Base-by-base conservation (phyloP, 2,888 invertebrate species). In the Macrophya alboannulata region DNA sequence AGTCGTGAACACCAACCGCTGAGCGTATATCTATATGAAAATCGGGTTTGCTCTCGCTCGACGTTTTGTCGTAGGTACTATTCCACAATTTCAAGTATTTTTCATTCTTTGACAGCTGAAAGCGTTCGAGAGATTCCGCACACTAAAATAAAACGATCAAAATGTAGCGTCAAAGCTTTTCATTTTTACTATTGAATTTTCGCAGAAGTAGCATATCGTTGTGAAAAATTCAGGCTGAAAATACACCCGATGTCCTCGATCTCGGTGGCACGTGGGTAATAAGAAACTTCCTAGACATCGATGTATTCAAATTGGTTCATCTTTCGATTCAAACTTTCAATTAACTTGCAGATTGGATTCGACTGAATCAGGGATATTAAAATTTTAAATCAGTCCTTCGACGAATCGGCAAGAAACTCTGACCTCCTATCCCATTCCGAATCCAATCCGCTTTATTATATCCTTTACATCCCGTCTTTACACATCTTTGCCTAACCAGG, bases 291-390 rank as follows among this genome's bases (percentile, higher is more conserved):
- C 86, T 77, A 88, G 85, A 86, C 86, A 86, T 86, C 87, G 85
- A 90, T 90, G 88, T 88, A 89, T 89, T 89, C 89, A 90, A 90
- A 89, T 88, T 86, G 87, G 55, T 72, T 84, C 84, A 31, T 77
- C 15, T 74, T 71, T 68, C 48, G 40, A 45, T 71, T 37, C 65
- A 65, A 86, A 68, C 87, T 88, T 88, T 86, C 86, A 72, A 84
- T 86, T 77, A 84, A 86, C 82, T 74, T 25, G 82, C 82, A 82
- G 82, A 21, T 84, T 77, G 79, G 76, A 71, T 45, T 77, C 31
- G 51, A 77, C 51, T 51, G 31, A 76, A 77, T 77, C 77, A 77
- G 51, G 31, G 21, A 77, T 77, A 77, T 77, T 77, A 77, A 77
- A 77, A 77, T 77, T 77, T 77, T 37, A 77, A 77, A 77, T 77